These are phyloP conservation scores for Drosophila nigricruria DNA, from an alignment of 2,888 invertebrate species.

Conservation along the genomic window DNA sequence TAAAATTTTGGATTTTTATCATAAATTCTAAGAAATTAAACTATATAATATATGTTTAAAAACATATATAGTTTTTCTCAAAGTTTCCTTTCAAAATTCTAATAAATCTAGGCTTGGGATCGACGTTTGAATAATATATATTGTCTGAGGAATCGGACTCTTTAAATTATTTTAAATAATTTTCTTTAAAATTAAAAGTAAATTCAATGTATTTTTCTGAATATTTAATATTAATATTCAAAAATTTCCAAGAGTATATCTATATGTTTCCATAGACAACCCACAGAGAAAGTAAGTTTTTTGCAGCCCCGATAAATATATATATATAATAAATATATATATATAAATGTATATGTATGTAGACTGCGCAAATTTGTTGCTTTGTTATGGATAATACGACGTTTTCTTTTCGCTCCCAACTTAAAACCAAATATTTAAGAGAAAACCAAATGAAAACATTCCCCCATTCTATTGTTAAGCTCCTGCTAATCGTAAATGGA, in stretches of 20 bases:
- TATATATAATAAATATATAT: conserved; percentile 14
- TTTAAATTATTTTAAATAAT: too few species aligned
- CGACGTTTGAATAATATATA: too few species aligned
- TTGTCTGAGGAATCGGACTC: not conserved
- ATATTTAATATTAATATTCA: not conserved
- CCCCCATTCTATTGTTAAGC: conserved; percentile 49
- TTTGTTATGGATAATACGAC: conserved; percentile 48
- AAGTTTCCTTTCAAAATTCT: not conserved
- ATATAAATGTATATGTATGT: conserved; percentile 55
- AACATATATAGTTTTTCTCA: not conserved
- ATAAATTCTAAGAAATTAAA: not conserved
- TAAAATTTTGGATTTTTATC: not conserved
- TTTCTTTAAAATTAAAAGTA: not conserved
- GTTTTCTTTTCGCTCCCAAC: conserved; percentile 31
- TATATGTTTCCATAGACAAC: not conserved
- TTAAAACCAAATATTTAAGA: conserved; percentile 7
- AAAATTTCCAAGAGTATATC: not conserved
- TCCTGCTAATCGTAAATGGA: conserved; percentile 39
- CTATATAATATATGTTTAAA: not conserved
- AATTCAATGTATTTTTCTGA: not conserved
- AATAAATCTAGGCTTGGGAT: not conserved
- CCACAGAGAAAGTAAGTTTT: not conserved
- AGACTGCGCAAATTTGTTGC: conserved; percentile 69
- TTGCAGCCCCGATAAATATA: conserved; percentile 9
- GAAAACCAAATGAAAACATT: conserved; percentile 1